Evolutionary conservation across 2,797 vertebrate genomes (phyloP), one percentile per base, ranked within the genome.

Genomic region (Coreius guichenoti): DNA sequence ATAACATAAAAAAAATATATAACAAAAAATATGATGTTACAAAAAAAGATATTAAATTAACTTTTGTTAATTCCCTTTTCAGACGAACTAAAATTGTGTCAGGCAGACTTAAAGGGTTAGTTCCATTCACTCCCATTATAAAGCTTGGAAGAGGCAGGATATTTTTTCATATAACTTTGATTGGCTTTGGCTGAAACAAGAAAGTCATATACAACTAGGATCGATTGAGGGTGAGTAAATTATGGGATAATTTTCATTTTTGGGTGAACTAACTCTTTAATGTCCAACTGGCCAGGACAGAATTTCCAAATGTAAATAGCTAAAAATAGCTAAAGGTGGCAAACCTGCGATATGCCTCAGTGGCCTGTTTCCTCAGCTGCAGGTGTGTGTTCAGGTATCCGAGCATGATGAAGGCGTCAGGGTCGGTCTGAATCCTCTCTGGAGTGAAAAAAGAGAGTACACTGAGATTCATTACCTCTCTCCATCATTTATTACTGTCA

Each of bases 361-460:
- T 81, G 8, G 98, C 97, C 93, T 99, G 96, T 67, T 92, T 96
- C 91, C 96, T 98, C 45, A 99, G 92, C 39, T 96, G 94, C 21
- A 99, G 93, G 90, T 95, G 94, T 80, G 99, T 98, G 89, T 96
- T 98, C 89, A 99, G 93, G 91, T 96, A 98, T 39, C 98, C 98
- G 85, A 99, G 92, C 98, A 99, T 99, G 45, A 95, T 94, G 90
- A 98, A 99, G 81, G 96, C 96, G 68, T 95, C 94, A 0, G 96
- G 92, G 84, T 99, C 97, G 0, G 95, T 96, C 86, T 96, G 96
- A 91, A 97, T 97, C 92, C 98, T 96, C 94, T 98, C 98, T 99
- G 91, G 26, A 90, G 89, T 85, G 17, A 63, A 80, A 43, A 84
- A 49, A 84, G 1, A 33, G 39, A 69, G n/a, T 7, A 78, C 26